A percentile compares a stretch with the other conserved stretches of the same genome.
Evolutionary conservation across 2,888 invertebrate genomes (phyloP).

Genomic region (Protophormia terraenovae): DNA sequence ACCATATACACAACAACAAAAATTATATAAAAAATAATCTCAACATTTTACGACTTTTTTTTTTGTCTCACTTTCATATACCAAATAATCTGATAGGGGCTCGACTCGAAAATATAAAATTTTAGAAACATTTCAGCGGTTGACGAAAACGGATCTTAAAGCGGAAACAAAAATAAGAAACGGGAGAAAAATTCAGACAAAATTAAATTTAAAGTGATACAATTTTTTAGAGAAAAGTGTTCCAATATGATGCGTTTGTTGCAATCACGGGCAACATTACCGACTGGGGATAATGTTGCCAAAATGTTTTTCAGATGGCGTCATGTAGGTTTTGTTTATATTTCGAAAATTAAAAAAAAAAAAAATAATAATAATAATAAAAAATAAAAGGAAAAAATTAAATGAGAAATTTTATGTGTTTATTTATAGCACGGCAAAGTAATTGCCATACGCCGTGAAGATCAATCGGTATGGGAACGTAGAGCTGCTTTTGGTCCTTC

Average conservation of each 20-base stretch:
- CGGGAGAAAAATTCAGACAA: background rate
- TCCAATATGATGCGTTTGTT: constrained; percentile 76
- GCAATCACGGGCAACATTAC: constrained; percentile 73
- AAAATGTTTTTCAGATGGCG: constrained; percentile 74
- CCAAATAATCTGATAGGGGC: constrained; percentile 68
- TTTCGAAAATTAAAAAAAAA: background rate
- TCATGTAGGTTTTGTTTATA: constrained; percentile 74
- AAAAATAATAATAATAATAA: background rate
- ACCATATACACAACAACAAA: background rate
- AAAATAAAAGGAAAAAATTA: background rate
- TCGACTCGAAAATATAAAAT: constrained; percentile 57
- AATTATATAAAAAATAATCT: constrained; percentile 11
- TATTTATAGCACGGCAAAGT: constrained; percentile 83
- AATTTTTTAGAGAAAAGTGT: constrained; percentile 42
- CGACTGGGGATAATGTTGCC: constrained; percentile 68
- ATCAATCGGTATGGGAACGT: constrained; percentile 97
- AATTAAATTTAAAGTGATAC: constrained; percentile 26
- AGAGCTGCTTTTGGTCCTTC: constrained; percentile 96
- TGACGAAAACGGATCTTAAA: constrained; percentile 73
- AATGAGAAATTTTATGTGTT: constrained; percentile 1
- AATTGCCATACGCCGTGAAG: constrained; percentile 94
- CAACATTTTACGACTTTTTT: background rate
- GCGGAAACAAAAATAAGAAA: constrained; percentile 34
- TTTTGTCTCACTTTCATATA: background rate
- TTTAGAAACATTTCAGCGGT: constrained; percentile 75